Evolutionary conservation across 1,140 invertebrate species (phyloP).

Genomic region (Medauroidea extradentata): DNA sequence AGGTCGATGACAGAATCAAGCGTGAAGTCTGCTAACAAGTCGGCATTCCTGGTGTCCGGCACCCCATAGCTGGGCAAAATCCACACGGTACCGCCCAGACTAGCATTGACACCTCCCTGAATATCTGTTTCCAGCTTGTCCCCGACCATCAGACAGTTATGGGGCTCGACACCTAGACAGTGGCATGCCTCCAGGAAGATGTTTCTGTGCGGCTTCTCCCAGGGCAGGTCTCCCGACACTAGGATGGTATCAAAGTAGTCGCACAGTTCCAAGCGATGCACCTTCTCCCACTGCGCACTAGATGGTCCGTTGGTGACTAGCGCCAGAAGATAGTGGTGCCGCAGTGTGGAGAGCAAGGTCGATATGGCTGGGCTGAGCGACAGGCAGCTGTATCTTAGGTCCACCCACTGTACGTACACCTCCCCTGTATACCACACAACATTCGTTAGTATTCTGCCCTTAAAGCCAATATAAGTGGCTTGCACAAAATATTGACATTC

Average conservation of each 20-base stretch:
- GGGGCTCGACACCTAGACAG: conserved; percentile 61
- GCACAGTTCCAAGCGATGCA: conserved; percentile 58
- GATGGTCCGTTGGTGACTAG: conserved; percentile 82
- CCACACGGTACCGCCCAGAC: conserved; percentile 73
- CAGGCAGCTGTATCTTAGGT: conserved; percentile 67
- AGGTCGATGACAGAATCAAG: conserved; percentile 21
- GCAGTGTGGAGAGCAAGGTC: conserved; percentile 58
- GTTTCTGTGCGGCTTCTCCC: conserved; percentile 74
- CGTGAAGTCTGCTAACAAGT: conserved; percentile 19
- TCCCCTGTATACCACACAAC: no score
- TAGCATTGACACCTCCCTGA: conserved; percentile 68
- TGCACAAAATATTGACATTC: no score
- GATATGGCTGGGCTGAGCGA: conserved; percentile 58
- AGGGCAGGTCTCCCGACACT: conserved; percentile 75
- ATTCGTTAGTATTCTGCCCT: no score
- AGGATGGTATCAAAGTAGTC: conserved; percentile 73
- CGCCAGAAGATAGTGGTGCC: conserved; percentile 65
- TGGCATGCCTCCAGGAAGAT: conserved; percentile 68
- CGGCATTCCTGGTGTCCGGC: conserved; percentile 37
- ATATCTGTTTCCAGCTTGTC: conserved; percentile 84
- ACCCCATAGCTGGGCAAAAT: conserved; percentile 56
- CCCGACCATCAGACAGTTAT: conserved; percentile 77
- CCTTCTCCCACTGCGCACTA: conserved; percentile 81
- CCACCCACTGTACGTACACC: conserved; percentile 69
- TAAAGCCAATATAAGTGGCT: no score